Evolutionary conservation across 2,797 vertebrate genomes (phyloP).

Genomic region (Alca torda): DNA sequence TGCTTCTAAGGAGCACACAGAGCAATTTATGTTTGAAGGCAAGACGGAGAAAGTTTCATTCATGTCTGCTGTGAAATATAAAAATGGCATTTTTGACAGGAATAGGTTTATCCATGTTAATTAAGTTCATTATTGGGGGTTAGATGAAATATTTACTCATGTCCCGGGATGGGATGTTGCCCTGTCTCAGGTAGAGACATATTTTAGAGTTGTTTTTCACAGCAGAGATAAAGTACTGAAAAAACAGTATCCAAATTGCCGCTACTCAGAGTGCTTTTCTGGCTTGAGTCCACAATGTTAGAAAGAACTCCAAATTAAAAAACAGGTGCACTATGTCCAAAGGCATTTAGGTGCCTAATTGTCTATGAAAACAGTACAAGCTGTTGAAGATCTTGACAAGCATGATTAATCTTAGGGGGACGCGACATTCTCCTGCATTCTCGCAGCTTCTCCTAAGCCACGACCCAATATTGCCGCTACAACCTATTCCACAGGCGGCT

Average conservation of each 20-base stretch:
- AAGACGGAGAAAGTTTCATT: not conserved
- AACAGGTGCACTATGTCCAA: slow-evolving; percentile 55
- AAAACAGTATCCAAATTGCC: not conserved
- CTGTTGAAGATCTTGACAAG: slow-evolving; percentile 43
- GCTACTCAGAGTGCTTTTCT: slow-evolving; percentile 29
- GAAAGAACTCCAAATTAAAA: slow-evolving; percentile 38
- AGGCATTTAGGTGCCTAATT: slow-evolving; percentile 63
- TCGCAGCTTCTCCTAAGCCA: slow-evolving; percentile 33
- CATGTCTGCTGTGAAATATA: not conserved
- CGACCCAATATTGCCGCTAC: not conserved
- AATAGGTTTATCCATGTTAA: not conserved
- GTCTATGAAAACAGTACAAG: slow-evolving; percentile 48
- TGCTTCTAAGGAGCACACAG: not conserved
- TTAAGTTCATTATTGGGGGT: not conserved
- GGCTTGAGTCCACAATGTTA: slow-evolving; percentile 45
- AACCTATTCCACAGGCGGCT: not conserved
- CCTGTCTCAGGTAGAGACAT: not conserved
- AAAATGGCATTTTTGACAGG: not conserved
- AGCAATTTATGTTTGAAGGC: not conserved
- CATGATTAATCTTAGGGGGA: slow-evolving; percentile 41
- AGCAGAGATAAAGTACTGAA: slow-evolving; percentile 18
- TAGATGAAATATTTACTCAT: not conserved
- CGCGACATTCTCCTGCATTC: not conserved
- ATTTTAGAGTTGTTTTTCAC: slow-evolving; percentile 22
- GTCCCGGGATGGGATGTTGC: not conserved